A percentile compares a stretch with the other conserved stretches of the same genome.
These are phyloP conservation scores for Enteromius mattozi DNA, from an alignment of 2,797 vertebrate genomes.

Conservation along the genomic window DNA sequence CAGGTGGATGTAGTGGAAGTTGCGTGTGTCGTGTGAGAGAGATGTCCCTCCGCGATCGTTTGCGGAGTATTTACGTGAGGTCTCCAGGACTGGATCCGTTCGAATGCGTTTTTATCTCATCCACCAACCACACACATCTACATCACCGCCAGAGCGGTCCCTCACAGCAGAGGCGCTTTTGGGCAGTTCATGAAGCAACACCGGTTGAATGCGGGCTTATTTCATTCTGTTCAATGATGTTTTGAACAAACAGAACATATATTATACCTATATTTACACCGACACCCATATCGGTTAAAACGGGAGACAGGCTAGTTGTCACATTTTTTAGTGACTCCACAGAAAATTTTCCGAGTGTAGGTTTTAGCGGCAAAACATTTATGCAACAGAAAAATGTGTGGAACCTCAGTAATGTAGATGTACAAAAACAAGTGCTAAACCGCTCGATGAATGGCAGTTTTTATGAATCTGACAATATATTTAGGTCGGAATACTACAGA, in stretches of 20 bases:
- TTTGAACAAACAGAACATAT: background rate
- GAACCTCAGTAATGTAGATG: background rate
- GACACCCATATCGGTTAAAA: background rate
- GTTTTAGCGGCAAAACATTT: no score
- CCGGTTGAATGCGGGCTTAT: conserved; percentile 16
- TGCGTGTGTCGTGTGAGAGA: conserved; percentile 8
- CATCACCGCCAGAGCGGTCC: background rate
- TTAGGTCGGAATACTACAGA: background rate
- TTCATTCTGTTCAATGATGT: background rate
- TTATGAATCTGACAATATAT: background rate
- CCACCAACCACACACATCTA: conserved; percentile 7
- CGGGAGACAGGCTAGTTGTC: no score
- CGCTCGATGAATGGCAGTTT: background rate
- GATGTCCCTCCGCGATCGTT: conserved; percentile 1
- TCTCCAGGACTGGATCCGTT: conserved; percentile 7
- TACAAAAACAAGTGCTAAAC: background rate
- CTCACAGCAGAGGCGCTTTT: background rate
- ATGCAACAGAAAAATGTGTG: no score
- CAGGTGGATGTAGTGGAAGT: conserved; percentile 11
- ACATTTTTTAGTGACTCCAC: background rate
- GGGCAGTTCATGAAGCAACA: conserved; percentile 23
- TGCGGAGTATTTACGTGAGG: conserved; percentile 21
- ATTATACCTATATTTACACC: background rate
- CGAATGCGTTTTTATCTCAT: conserved; percentile 28
- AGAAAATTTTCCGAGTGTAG: background rate